Base-by-base conservation (phyloP, 37 sponge, comb jelly and placozoan species). In the Agelas oroides region DNA sequence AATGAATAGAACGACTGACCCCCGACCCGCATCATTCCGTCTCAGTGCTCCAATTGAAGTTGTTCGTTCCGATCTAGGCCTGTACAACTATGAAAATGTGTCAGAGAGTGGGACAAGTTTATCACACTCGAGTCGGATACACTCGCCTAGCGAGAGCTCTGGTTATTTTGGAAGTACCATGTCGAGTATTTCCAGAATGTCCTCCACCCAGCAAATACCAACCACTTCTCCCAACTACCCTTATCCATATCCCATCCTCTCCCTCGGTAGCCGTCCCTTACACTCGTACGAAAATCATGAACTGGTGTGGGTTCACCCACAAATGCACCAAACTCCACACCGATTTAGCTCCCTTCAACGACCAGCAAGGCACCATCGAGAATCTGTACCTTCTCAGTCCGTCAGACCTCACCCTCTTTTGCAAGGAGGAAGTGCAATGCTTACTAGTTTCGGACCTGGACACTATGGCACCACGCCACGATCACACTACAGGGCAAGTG, bases 161-260 rank as follows among this genome's bases (percentile, higher is more conserved):
- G 89, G 89, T 0, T 88, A 88, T 33, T 88, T 81, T 76, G 83
- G 89, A 11, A 88, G 89, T 59, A 76, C 89, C 0, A 19, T 53
- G 32, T 88, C 89, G 11, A 88, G 83, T 36, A 33, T 88, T 46
- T 88, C 82, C 0, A 59, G 89, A 37, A 25, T 82, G 53, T 88
- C 83, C 5, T 82, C 89, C 15, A 62, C 68, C 0, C 89, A 81
- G 35, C 89, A 81, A 52, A 69, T 82, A 14, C 5, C 90, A 54
- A 57, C 70, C 15, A 6, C 40, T 27, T 67, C 68, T 33, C 39
- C 79, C 25, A 61, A 61, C 27, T 55, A 73, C 0, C 74, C 54
- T 30, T 24, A 73, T 1, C 33, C 66, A 33, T 40, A 53, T 53
- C 28, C 56, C 23, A 24, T 21, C 0, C 25, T 55, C 30, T 12